Evolutionary conservation across 2,888 invertebrate species (phyloP).

Genomic region (Rhopalosiphum nymphaeae): DNA sequence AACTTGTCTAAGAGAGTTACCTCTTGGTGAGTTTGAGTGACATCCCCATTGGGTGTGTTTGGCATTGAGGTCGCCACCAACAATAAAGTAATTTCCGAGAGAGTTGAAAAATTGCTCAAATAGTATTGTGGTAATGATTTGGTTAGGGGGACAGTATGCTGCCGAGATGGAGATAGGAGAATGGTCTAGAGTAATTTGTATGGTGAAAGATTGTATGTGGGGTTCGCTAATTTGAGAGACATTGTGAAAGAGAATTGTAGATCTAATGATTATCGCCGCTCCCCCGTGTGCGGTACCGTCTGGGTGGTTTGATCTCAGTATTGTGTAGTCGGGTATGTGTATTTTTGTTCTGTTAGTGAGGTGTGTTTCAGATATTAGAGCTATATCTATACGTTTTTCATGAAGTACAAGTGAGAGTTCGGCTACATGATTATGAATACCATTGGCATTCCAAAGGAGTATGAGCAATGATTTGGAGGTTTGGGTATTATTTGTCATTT

Average conservation of each 20-base stretch:
- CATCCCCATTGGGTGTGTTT: conserved; percentile 40
- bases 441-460: conserved; percentile 18
- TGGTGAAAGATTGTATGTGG: conserved; percentile 8
- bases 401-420: conserved; percentile 5
- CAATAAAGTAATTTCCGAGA: conserved; percentile 14
- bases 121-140: not conserved
- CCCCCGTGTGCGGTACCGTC: not conserved
- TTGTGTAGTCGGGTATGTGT: not conserved
- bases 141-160: conserved; percentile 42
- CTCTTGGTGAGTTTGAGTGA: not conserved
- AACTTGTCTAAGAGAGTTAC: not conserved
- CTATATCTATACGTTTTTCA: not conserved
- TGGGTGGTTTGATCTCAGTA: not conserved
- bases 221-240: not conserved
- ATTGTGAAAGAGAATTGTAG: not conserved
- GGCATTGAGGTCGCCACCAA: conserved; percentile 37
- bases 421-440: conserved; percentile 10
- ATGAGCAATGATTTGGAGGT: not conserved
- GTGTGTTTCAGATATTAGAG: conserved; percentile 12
- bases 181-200: not conserved
- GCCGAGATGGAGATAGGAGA: not conserved
- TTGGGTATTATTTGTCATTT: not conserved
- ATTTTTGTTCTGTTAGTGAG: conserved; percentile 12
- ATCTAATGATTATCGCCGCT: not conserved
- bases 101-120: conserved; percentile 27